Percentiles rank a stretch among this genome's conserved stretches.
phyloP scores from a whole-genome alignment of 2,113 vertebrate genomes.

The Elachura formosa region DNA sequence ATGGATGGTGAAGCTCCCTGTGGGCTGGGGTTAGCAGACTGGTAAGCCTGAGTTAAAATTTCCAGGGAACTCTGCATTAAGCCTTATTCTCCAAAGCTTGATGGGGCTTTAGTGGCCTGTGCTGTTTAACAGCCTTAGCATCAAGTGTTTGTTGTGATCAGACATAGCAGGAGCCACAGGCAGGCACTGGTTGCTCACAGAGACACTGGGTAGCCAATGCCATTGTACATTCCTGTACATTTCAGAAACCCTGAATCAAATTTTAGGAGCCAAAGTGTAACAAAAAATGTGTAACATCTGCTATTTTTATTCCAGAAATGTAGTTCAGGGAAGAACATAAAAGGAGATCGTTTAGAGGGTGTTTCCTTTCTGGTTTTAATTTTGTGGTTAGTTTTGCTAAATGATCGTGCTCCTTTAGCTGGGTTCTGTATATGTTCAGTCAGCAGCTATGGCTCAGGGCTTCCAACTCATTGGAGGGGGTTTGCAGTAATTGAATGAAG shows the following conservation, averaged over 20 bases:
- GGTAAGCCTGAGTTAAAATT: neutral
- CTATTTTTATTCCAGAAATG: neutral
- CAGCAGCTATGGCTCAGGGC: neutral
- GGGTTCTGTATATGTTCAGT: neutral
- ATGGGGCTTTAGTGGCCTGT: neutral
- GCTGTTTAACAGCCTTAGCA: neutral
- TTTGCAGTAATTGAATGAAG: neutral
- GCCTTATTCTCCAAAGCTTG: neutral
- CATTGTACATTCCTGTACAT: neutral
- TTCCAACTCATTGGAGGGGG: neutral
- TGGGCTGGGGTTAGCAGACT: neutral
- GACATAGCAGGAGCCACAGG: fast-evolving
- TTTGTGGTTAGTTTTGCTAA: neutral
- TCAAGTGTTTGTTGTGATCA: neutral
- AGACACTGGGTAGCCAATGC: neutral
- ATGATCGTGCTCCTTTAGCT: neutral
- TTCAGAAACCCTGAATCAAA: neutral
- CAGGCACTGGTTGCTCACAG: neutral
- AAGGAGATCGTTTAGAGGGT: neutral
- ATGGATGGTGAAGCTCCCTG: neutral
- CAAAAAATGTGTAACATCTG: neutral
- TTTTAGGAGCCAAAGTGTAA: neutral
- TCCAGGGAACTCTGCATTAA: neutral
- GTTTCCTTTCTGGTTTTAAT: neutral
- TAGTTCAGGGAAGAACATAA: neutral